Evolutionary conservation across 2,797 vertebrate genomes (phyloP), one percentile per base, ranked within the genome.

Genomic region (Emys orbicularis): DNA sequence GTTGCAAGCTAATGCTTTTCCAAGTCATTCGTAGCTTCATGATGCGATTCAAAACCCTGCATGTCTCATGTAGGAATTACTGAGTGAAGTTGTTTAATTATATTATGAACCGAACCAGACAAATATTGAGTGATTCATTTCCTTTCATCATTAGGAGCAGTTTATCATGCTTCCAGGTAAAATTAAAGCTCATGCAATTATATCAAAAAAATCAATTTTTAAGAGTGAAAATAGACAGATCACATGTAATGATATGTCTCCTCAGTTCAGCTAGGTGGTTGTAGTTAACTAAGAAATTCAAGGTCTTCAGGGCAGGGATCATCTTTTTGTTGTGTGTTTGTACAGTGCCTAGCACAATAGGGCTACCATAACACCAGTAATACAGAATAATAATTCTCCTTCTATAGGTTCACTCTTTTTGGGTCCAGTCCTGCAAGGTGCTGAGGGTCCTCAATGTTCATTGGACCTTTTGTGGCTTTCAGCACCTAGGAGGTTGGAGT

Each of bases 21-120:
- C 81, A 83, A 95, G 88, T 92, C 94, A 97, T 97, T 93, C 96
- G 91, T 93, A 87, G 92, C 90, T 92, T 95, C 89, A 87, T 97
- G 95, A 94, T 95, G 93, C 87, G 96, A 81, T 79, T 96, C 76
- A 95, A 97, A 96, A 87, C 65, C 79, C 81, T 89, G 83, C 92
- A 56, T 90, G 91, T 19, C 47, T 91, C 86, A n/a, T 74, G 76
- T 79, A 91, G 83, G 44, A 94, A 92, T 88, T 95, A 91, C 89
- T 81, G 93, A 96, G 96, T 84, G 95, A 96, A 94, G 86, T 82
- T 97, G 93, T 94, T 97, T 96, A 86, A 84, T 85, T 76, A 52
- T 81, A 68, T 53, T 88, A 50, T 5, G 83, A 87, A 86, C 74
- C 86, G 94, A 97, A 96, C 96, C 86, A 95, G 61, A 92, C 96